Percentiles rank a stretch among this genome's conserved stretches.
Evolutionary conservation across 2,113 vertebrate genomes (phyloP).

Genomic region (Rhagologus leucostigma): DNA sequence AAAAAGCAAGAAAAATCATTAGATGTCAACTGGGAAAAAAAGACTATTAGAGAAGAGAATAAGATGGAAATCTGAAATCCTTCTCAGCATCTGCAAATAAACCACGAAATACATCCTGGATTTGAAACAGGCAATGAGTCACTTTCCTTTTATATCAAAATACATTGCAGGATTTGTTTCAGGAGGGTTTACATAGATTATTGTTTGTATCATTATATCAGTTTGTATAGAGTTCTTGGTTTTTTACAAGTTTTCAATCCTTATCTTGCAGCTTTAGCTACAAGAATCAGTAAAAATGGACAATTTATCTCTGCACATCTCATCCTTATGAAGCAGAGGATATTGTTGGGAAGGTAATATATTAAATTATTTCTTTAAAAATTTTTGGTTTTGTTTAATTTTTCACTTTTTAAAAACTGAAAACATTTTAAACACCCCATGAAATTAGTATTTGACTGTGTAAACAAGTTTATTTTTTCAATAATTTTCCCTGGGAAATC

Average conservation of each 20-base stretch:
- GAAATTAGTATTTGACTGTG: background rate
- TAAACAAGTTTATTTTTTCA: background rate
- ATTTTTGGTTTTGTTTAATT: rapidly evolving
- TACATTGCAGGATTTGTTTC: background rate
- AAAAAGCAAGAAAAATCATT: background rate
- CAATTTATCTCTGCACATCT: background rate
- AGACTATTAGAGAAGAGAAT: background rate
- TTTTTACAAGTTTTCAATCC: background rate
- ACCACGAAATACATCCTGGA: background rate
- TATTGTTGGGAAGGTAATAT: background rate
- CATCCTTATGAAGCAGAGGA: background rate
- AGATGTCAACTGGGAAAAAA: background rate
- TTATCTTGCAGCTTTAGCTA: background rate
- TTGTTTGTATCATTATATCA: background rate
- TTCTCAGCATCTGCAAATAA: background rate
- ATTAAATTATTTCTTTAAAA: background rate
- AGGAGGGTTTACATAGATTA: background rate
- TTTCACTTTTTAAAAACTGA: background rate
- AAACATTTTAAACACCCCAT: rapidly evolving
- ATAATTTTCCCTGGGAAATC: background rate
- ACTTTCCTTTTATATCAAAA: background rate
- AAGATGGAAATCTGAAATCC: background rate
- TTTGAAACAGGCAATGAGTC: background rate
- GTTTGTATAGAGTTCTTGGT: background rate
- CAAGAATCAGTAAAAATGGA: background rate